Base-by-base conservation (phyloP, 37 sponge, comb jelly and placozoan species). In the Geodia barretti region DNA sequence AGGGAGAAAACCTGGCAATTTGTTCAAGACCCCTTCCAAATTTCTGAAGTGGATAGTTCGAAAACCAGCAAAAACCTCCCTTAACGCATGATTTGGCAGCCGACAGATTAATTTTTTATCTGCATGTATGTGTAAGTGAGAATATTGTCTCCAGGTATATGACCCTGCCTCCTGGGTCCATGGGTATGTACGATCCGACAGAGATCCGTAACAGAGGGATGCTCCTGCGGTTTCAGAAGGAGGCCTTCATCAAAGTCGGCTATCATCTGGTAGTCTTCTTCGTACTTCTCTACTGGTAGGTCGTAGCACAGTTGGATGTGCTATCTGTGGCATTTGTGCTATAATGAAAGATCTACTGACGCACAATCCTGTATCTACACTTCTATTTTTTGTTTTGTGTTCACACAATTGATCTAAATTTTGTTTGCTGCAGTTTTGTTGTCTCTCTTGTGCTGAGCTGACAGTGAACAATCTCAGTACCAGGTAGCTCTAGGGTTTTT, bases 151-250 rank as follows among this genome's bases (percentile, higher is more conserved):
- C 11, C 60, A 94, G 91, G 42, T 94, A 89, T 80, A 63, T 84
- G 21, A 94, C 72, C 21, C 75, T 91, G 32, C 89, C 89, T 17
- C 70, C 76, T 29, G 91, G 91, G 28, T 77, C 74, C 72, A 88
- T 92, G 40, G 97, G 97, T 4, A 26, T 93, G 29, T 97, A 97
- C 64, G 98, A 97, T 59, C 93, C 98, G 8, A 95, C 98, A 31
- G 91, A 85, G 41, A 97, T 97, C 36, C 60, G 94, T 34, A 97
- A 97, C 68, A 76, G 95, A 75, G 90, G 89, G 0, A 75, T 75
- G 47, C 69, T 97, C 23, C 7, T 47, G 40, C 33, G 58, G 9
- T 90, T 90, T 60, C 90, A 90, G 62, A 95, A 74, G 69, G 98
- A 97, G 65, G 68, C 86, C 23, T 92, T 89, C 71, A 58, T 87